phyloP scores from a whole-genome alignment of 2,113 vertebrate genomes.

The Sterna hirundo region DNA sequence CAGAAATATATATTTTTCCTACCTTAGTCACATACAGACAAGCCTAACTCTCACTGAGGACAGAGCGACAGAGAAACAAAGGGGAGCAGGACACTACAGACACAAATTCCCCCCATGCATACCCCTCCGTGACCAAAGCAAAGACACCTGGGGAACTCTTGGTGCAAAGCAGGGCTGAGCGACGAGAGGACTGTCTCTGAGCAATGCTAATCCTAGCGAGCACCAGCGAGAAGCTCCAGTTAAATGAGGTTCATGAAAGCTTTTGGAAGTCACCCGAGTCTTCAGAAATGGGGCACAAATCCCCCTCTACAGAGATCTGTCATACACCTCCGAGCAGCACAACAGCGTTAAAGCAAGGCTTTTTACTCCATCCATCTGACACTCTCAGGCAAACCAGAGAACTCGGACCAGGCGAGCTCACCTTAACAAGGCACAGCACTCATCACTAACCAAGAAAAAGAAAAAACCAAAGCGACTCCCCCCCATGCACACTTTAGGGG shows the following conservation, averaged over 20 bases:
- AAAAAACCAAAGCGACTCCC: not conserved
- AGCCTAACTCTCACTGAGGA: not conserved
- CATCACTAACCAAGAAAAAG: not conserved
- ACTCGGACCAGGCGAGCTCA: not conserved
- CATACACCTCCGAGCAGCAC: not conserved
- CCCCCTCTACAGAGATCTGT: not conserved
- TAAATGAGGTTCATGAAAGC: not conserved
- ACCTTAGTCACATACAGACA: not conserved
- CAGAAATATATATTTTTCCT: not conserved
- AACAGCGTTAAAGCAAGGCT: not conserved
- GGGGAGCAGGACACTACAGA: not conserved
- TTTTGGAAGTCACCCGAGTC: not conserved
- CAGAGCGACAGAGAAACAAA: not conserved
- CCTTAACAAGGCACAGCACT: not conserved
- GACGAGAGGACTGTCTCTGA: fast-evolving
- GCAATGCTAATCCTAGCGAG: no score
- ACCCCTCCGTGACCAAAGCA: not conserved
- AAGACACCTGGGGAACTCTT: not conserved
- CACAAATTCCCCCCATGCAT: fast-evolving
- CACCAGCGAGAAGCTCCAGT: fast-evolving
- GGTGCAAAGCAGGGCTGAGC: not conserved
- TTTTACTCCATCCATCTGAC: not conserved
- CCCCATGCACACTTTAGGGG: not conserved
- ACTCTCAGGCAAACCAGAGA: not conserved
- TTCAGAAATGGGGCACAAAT: not conserved